These are phyloP conservation scores for Calonectris borealis DNA, from an alignment of 2,113 vertebrate genomes.

Conservation along the genomic window DNA sequence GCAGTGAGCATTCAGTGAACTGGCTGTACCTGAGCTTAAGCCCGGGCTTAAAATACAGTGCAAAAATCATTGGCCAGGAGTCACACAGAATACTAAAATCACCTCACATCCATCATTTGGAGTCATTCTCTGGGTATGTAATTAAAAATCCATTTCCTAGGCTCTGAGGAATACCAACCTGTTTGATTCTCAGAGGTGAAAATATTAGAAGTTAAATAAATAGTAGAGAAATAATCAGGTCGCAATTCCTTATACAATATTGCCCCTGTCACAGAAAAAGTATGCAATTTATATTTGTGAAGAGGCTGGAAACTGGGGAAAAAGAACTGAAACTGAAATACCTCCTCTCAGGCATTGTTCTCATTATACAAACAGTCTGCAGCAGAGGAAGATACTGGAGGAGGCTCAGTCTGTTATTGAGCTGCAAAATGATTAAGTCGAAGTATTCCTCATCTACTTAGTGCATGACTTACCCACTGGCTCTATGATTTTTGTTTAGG, in stretches of 20 bases:
- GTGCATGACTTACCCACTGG: not conserved
- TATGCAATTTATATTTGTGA: not conserved
- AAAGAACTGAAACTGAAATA: not conserved
- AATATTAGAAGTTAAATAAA: constrained; percentile 14
- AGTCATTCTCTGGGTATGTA: not conserved
- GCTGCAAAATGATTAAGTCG: not conserved
- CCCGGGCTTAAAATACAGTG: not conserved
- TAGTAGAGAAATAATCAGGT: not conserved
- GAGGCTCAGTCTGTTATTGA: not conserved
- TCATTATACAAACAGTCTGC: not conserved
- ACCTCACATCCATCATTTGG: not conserved
- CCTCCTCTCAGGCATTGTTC: not conserved
- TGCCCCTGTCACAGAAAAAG: not conserved
- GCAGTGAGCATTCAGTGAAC: not conserved
- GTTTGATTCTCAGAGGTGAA: not conserved
- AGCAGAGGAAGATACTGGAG: not conserved
- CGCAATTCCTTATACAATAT: not conserved
- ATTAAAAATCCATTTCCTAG: constrained; percentile 39
- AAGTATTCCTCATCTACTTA: not conserved
- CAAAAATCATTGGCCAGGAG: not conserved
- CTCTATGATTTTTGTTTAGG: not conserved
- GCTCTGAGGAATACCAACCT: not conserved
- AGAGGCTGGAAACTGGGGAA: not conserved
- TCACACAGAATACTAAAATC: not conserved
- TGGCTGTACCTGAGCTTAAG: not conserved